Evolutionary conservation across 2,797 vertebrate species (phyloP), one percentile per base, ranked within the genome.

Genomic region (Acanthiza pusilla): DNA sequence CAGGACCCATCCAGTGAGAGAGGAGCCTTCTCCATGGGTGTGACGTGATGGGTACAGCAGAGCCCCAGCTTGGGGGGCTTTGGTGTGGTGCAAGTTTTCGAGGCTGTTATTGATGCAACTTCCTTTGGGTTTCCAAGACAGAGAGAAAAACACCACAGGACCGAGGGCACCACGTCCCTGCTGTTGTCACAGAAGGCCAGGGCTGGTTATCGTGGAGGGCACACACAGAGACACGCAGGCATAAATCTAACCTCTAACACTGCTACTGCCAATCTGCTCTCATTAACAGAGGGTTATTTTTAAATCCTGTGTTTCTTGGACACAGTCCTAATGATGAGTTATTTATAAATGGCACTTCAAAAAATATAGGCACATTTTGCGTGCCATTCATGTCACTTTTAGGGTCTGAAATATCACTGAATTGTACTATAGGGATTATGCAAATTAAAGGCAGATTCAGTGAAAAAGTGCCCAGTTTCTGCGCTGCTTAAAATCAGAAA

Each of bases 291-390:
- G 81, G 84, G 79, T 65, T 96, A 91, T 92, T 94, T 94, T 93
- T 77, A 87, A 83, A 80, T 72, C 48, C 66, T 85, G 36, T 76
- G 81, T 1, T 36, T 94, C 93, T 96, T 96, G 95, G 89, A 94
- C 80, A 32, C 40, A 21, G 67, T 86, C 89, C 91, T 91, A 91
- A 92, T 15, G 27, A 65, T 4, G 32, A 93, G 93, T 79, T 93
- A 93, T 93, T 97, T 97, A 87, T 68, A 93, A 96, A 72, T 48
- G 47, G 50, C 50, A 51, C 78, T 80, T 93, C 40, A 78, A 94
- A 94, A 96, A 79, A 82, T 92, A 93, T 21, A 61, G 78, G 67
- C 85, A 48, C 75, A 65, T 89, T 96, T 88, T 0, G 0, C 16
- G 20, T 92, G 71, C 71, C 92, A 70, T 87, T 94, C 74, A 45